A percentile compares a stretch with the other conserved stretches of the same genome.
phyloP scores from a whole-genome alignment of 1,140 invertebrate species.

The Carposina sasakii region DNA sequence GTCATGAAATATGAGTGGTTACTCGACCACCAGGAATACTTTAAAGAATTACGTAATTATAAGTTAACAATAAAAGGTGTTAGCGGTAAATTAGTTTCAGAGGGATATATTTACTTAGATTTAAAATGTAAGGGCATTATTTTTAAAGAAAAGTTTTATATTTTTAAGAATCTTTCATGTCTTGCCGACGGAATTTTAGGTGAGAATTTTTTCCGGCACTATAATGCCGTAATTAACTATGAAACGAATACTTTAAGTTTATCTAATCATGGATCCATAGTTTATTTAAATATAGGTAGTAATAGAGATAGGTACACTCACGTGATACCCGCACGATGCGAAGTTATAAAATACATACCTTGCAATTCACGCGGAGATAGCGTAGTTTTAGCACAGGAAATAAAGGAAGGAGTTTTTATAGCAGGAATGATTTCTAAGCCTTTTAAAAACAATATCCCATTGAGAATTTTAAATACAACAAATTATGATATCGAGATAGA shows the following conservation, averaged over 20 bases:
- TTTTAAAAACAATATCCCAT: background rate
- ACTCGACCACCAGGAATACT: too few relatives aligned
- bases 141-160: background rate
- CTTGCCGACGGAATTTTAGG: constrained; percentile 3
- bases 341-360: background rate
- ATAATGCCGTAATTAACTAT: background rate
- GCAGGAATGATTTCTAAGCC: background rate
- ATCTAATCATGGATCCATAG: background rate
- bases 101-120: background rate
- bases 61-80: constrained; percentile 4
- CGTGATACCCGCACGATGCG: background rate
- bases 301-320: background rate
- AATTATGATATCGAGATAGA: background rate
- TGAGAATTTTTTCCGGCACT: background rate
- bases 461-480: constrained; percentile 6
- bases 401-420: constrained; percentile 4
- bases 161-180: constrained; percentile 1
- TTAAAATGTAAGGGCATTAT: background rate
- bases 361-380: background rate
- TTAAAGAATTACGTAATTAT: too few relatives aligned
- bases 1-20: too few relatives aligned
- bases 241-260: constrained; percentile 2
- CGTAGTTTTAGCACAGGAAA: background rate
- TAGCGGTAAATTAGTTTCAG: background rate
- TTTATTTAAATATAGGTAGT: background rate